Percentiles rank a stretch among this genome's conserved stretches.
phyloP scores from a whole-genome alignment of 2,113 vertebrate species.

The Piaya cayana region DNA sequence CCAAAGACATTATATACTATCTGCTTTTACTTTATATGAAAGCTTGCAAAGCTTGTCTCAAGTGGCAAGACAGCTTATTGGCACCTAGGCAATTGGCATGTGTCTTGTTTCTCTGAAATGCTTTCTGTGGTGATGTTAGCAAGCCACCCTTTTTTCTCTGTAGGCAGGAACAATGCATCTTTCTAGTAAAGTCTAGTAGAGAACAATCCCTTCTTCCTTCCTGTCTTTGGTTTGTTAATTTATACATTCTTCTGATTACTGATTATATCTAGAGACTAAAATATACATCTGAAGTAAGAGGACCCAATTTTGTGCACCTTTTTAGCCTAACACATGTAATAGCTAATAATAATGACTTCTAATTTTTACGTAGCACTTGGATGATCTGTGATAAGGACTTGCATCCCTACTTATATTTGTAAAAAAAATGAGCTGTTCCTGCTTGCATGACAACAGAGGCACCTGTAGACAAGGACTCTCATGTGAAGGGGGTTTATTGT shows the following conservation, averaged over 20 bases:
- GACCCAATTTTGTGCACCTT: neutral
- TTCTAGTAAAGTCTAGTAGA: neutral
- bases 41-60: neutral
- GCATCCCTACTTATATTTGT: neutral
- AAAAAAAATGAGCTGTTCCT: neutral
- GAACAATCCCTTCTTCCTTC: neutral
- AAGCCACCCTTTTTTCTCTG: neutral
- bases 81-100: neutral
- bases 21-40: neutral
- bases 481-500: neutral
- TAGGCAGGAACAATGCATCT: neutral
- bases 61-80: neutral
- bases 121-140: neutral
- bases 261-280: neutral
- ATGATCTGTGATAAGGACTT: neutral
- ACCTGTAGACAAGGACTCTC: neutral
- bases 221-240: neutral
- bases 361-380: neutral
- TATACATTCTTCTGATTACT: neutral
- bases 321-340: neutral
- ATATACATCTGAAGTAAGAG: neutral
- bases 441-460: neutral
- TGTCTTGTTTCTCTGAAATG: neutral
- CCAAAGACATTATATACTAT: neutral
- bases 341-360: neutral